phyloP scores from a whole-genome alignment of 1,140 invertebrate genomes.

The Hycleus cichorii region DNA sequence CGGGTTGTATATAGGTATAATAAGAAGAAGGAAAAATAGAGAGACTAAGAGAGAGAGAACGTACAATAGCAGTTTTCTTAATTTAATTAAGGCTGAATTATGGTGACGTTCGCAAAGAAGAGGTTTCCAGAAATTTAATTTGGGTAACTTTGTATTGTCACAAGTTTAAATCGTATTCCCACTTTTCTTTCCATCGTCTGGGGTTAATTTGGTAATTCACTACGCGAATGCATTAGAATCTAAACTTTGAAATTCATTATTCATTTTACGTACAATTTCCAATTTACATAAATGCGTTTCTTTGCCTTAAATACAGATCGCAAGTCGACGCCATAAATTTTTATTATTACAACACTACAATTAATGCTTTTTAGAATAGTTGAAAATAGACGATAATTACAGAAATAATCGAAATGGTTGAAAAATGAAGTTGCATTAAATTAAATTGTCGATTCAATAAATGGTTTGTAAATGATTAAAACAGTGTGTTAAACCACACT shows the following conservation, averaged over 20 bases:
- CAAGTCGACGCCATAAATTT: constrained; percentile 4
- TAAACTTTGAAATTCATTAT: constrained; percentile 28
- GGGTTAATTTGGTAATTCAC: constrained; percentile 32
- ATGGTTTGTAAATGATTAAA: too few species aligned
- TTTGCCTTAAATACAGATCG: constrained; percentile 15
- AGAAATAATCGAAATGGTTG: too few species aligned
- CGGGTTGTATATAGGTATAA: too few species aligned
- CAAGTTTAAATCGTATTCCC: constrained; percentile 29
- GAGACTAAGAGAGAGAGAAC: constrained; percentile 1
- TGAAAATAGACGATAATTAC: too few species aligned
- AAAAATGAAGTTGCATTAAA: too few species aligned
- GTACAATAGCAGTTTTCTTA: constrained; percentile 28
- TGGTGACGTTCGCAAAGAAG: constrained; percentile 22
- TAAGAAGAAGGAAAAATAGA: too few species aligned
- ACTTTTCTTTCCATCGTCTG: constrained; percentile 11
- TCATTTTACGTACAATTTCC: constrained; percentile 21
- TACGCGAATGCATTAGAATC: constrained; percentile 22
- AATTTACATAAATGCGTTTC: constrained; percentile 28
- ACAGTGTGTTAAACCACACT: too few species aligned
- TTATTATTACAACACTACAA: background rate
- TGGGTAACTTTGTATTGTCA: constrained; percentile 35
- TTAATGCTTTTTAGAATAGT: too few species aligned
- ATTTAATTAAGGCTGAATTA: constrained; percentile 36
- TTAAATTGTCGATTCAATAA: too few species aligned
- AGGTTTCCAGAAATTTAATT: constrained; percentile 32